phyloP scores from a whole-genome alignment of 2,888 invertebrate species.

The Morpho deidamia region DNA sequence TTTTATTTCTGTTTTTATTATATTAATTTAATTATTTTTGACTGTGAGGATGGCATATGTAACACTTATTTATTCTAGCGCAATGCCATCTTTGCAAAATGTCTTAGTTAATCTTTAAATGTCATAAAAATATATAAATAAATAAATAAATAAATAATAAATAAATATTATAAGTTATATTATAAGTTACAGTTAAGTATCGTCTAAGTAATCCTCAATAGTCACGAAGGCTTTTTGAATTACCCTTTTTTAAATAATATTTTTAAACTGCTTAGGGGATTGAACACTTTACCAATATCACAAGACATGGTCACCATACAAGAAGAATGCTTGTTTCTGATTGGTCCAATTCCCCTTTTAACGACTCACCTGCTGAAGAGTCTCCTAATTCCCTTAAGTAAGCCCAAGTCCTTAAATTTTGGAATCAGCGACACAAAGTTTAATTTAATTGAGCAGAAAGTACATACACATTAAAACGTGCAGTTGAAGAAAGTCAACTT shows the following conservation, averaged over 20 bases:
- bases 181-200: no score
- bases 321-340: conserved; percentile 27
- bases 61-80: no score
- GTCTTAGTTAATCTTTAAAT: no score
- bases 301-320: background rate
- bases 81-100: no score
- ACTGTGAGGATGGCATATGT: no score
- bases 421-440: conserved; percentile 10
- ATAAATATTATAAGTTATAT: background rate
- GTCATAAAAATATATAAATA: background rate
- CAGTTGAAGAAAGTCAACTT: background rate
- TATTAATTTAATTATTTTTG: no score
- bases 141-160: background rate
- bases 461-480: background rate
- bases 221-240: no score
- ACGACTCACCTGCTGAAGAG: conserved; percentile 29
- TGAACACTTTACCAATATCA: background rate
- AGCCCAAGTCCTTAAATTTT: conserved; percentile 19
- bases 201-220: no score
- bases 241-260: no score
- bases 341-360: conserved; percentile 30
- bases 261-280: no score
- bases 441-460: conserved; percentile 21
- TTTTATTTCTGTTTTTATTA: no score
- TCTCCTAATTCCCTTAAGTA: conserved; percentile 27